Conservation (phyloP, 2,113 vertebrate species). For the Corythornis madagascariensis region DNA sequence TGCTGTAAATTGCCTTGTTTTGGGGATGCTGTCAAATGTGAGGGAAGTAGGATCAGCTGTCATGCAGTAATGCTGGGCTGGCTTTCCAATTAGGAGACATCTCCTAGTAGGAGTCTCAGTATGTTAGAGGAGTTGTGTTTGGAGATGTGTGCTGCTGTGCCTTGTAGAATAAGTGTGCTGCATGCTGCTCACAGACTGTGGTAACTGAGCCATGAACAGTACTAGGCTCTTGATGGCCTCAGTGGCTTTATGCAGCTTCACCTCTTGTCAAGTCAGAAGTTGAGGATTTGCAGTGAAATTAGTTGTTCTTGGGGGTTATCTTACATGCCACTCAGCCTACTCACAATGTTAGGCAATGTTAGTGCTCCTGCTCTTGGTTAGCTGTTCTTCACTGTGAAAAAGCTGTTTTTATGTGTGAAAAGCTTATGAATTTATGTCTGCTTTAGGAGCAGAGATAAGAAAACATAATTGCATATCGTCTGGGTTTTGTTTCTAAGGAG, state of each 20-base stretch:
- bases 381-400: background rate
- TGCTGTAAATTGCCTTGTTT: background rate
- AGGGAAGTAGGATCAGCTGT: background rate
- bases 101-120: too few species aligned
- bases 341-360: background rate
- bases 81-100: background rate
- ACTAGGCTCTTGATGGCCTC: background rate
- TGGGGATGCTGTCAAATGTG: background rate
- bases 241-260: background rate
- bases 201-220: accelerated
- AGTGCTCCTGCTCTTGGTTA: background rate
- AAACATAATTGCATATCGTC: background rate
- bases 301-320: background rate
- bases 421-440: background rate
- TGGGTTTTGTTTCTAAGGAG: background rate
- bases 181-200: accelerated
- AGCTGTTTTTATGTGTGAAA: background rate
- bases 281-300: background rate
- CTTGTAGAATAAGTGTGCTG: background rate
- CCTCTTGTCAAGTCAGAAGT: background rate
- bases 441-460: background rate
- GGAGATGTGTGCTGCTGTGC: background rate
- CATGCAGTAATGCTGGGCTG: background rate
- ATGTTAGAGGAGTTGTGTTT: background rate
- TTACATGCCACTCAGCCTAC: background rate